Conservation (phyloP, 2,113 vertebrate genomes). For the Nycticebus coucang region DNA sequence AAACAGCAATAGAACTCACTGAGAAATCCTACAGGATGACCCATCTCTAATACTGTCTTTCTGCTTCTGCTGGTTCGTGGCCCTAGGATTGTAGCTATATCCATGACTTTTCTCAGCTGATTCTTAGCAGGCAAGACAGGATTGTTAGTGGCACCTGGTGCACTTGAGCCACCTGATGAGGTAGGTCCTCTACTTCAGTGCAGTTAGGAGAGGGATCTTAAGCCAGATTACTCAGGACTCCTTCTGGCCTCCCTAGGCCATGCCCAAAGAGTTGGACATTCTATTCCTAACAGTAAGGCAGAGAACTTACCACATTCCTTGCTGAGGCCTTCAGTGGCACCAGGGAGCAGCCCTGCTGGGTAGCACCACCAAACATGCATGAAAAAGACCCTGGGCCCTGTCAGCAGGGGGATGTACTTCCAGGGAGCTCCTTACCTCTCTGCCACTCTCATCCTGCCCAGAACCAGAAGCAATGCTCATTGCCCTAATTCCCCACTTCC, state of each 20-base stretch:
- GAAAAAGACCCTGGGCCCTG: background rate
- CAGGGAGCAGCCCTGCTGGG: background rate
- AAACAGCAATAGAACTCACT: background rate
- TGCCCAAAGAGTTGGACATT: background rate
- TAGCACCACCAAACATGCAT: background rate
- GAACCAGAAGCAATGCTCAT: background rate
- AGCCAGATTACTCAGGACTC: background rate
- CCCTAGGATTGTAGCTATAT: background rate
- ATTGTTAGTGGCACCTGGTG: background rate
- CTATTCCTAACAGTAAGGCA: background rate
- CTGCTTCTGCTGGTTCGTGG: background rate
- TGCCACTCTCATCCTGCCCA: background rate
- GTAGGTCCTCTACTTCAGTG: background rate
- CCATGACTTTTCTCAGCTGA: background rate
- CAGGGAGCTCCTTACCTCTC: background rate
- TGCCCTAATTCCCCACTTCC: background rate
- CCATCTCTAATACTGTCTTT: too few species aligned
- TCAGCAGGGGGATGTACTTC: background rate
- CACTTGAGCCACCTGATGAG: background rate
- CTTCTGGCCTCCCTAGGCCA: background rate
- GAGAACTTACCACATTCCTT: too few species aligned
- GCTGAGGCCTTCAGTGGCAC: background rate
- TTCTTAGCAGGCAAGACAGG: background rate
- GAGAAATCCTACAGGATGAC: background rate
- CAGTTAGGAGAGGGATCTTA: background rate